phyloP scores from a whole-genome alignment of 2,888 invertebrate genomes.

The Thymelicus sylvestris region DNA sequence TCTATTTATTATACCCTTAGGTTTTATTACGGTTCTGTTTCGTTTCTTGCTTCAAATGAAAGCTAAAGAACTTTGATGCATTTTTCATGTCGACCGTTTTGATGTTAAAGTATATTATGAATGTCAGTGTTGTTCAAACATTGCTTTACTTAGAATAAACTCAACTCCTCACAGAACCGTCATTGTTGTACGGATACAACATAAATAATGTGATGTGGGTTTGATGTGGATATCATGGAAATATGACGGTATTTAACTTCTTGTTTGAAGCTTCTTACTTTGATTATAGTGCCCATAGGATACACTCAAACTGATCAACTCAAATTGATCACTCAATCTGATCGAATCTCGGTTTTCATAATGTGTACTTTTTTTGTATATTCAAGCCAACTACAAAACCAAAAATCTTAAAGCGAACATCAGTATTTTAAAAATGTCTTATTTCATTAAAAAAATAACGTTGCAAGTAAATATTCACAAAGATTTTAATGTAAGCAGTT shows the following conservation, averaged over 20 bases:
- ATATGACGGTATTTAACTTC: too few species aligned
- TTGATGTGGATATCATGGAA: not conserved
- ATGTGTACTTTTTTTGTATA: too few species aligned
- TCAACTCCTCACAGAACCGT: not conserved
- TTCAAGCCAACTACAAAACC: too few species aligned
- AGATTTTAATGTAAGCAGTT: too few species aligned
- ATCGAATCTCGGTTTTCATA: too few species aligned
- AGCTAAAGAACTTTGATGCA: slow-evolving; percentile 5
- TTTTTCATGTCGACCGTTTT: slow-evolving; percentile 9
- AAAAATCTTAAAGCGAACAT: not conserved
- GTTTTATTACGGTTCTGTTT: slow-evolving; percentile 23
- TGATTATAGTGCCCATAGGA: too few species aligned
- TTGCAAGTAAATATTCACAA: too few species aligned
- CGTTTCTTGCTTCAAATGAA: slow-evolving; percentile 14
- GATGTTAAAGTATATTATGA: not conserved
- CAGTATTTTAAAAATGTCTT: too few species aligned
- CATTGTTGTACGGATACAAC: not conserved
- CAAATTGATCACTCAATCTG: too few species aligned
- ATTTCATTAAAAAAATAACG: not conserved
- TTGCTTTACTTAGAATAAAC: not conserved
- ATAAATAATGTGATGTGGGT: not conserved
- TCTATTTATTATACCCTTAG: slow-evolving; percentile 23
- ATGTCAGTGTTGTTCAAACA: not conserved
- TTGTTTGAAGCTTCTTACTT: too few species aligned
- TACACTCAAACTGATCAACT: too few species aligned